A percentile compares a stretch with the other conserved stretches of the same genome.
These are phyloP conservation scores for Spheniscus mendiculus DNA, from an alignment of 2,113 vertebrate species.

Conservation along the genomic window DNA sequence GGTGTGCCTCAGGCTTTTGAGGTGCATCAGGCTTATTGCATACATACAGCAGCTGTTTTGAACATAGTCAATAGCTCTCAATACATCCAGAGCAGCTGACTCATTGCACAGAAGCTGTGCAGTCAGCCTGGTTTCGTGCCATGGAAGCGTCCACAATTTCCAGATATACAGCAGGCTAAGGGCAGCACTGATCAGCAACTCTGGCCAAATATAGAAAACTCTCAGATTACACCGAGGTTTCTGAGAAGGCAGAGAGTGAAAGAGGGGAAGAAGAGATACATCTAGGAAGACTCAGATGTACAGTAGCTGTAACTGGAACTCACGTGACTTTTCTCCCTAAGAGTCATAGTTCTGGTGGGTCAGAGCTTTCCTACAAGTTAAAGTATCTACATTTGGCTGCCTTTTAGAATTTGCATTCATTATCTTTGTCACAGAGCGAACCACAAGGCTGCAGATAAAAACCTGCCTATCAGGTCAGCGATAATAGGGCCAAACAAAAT, in stretches of 20 bases:
- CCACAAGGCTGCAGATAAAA: background rate
- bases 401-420: background rate
- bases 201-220: background rate
- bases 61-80: accelerated
- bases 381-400: background rate
- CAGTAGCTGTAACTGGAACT: background rate
- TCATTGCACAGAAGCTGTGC: background rate
- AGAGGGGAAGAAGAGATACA: background rate
- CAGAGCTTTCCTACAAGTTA: background rate
- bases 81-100: background rate
- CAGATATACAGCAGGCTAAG: background rate
- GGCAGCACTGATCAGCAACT: background rate
- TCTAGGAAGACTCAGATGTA: background rate
- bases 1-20: background rate
- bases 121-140: background rate
- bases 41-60: background rate
- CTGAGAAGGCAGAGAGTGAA: background rate
- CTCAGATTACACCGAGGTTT: accelerated
- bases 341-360: background rate
- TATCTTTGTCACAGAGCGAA: background rate
- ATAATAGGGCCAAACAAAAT: background rate
- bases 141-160: background rate
- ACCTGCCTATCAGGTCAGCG: background rate
- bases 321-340: accelerated
- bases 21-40: background rate